A percentile compares a stretch with the other conserved stretches of the same genome.
phyloP scores from a whole-genome alignment of 2,113 vertebrate species.

The Bubalus kerabau region DNA sequence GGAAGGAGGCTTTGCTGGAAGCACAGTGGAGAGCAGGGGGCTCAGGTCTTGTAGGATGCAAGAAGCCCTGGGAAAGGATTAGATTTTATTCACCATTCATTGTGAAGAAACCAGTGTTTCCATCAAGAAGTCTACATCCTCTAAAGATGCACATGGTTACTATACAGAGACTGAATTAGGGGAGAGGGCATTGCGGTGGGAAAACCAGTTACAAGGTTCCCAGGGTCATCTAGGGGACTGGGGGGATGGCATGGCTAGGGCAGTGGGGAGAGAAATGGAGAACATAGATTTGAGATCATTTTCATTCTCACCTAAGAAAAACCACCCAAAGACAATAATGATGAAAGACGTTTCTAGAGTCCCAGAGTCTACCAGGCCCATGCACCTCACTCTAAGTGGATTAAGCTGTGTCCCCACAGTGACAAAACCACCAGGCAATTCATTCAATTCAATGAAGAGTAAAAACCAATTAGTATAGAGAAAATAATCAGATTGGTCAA shows the following conservation, averaged over 20 bases:
- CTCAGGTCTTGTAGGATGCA: fast-evolving
- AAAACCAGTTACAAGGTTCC: neutral
- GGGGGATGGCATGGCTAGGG: too few relatives aligned
- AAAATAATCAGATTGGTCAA: conserved; percentile 57
- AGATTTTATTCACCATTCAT: too few relatives aligned
- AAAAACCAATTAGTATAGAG: conserved; percentile 64
- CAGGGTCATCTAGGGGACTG: neutral
- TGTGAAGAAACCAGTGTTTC: neutral
- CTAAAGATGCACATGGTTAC: neutral
- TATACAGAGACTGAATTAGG: fast-evolving
- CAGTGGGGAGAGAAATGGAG: fast-evolving
- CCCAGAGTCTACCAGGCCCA: neutral
- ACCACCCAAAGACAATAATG: neutral
- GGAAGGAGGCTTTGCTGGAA: neutral
- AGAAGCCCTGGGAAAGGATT: neutral
- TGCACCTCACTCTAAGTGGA: neutral
- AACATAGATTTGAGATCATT: fast-evolving
- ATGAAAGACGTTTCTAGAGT: neutral
- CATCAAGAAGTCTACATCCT: neutral
- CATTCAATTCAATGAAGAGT: conserved; percentile 38
- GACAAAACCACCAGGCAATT: conserved; percentile 36
- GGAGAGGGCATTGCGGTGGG: neutral
- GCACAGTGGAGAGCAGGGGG: too few relatives aligned
- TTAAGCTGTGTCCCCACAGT: neutral
- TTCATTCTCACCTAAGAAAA: neutral